Base-by-base conservation (phyloP, 2,113 vertebrate species). In the Prietella phreatophila region DNA sequence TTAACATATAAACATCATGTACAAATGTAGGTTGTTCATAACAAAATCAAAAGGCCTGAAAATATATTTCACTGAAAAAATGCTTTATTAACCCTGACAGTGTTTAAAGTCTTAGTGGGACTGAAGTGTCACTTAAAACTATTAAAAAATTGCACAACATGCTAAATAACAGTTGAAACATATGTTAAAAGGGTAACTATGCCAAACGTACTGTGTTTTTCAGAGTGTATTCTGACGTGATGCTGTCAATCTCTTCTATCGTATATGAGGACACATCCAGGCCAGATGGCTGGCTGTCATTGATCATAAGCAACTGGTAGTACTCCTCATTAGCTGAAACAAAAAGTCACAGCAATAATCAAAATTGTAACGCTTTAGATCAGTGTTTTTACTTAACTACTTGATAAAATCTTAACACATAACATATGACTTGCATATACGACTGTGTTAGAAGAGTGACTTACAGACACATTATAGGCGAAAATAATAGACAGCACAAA, bases 271-370 rank as follows among this genome's bases (percentile, higher is more conserved):
- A 97, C 22, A 96, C 95, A 2, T 96, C 96, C 67, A 95, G 88
- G 14, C 95, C 93, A 56, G 95, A 95, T 8, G 96, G 95, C 55
- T 96, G 96, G 90, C 93, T 95, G 92, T 98, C 96, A 33, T 97
- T 96, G 87, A 90, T 95, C 97, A 96, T 96, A 83, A 97, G 92
- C 91, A 98, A 91, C 88, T 98, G 97, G 91, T 97, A 99, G 85
- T 99, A 99, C 60, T 99, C 97, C 88, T 99, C 97, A 88, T 95
- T 99, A 33, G 97, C 98, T 99, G 91, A 7, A 92, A 89, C 15
- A 88, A 89, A 89, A 56, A 63, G 55, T 53, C 25, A 75, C 33
- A 65, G n/a, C 61, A 25, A 20, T 58, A 13, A 39, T 47, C 33
- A 39, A 33, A 58, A 58, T 5, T 50, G 10, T 0, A 55, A 83